These are phyloP conservation scores for Papilio dardanus DNA, from an alignment of 1,140 invertebrate genomes.

Conservation along the genomic window DNA sequence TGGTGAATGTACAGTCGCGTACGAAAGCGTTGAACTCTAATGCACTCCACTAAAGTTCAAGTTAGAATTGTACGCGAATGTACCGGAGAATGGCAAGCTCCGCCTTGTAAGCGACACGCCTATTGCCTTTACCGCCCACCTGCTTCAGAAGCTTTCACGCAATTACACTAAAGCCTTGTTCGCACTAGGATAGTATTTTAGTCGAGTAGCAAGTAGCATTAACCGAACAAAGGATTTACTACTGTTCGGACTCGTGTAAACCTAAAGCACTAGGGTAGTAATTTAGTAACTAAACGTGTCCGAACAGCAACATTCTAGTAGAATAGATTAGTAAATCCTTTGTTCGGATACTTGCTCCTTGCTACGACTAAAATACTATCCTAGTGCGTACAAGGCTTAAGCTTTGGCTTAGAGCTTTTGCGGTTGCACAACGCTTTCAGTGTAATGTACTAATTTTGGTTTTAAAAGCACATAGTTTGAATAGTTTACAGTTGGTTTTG, in stretches of 20 bases:
- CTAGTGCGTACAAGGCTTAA: too few species aligned
- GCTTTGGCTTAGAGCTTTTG: neutral
- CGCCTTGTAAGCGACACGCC: slow-evolving; percentile 32
- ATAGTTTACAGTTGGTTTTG: neutral
- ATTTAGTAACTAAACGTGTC: too few species aligned
- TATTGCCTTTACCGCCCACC: slow-evolving; percentile 32
- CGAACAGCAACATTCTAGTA: too few species aligned
- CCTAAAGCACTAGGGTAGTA: too few species aligned
- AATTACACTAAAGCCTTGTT: neutral
- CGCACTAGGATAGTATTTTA: too few species aligned
- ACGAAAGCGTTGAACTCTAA: slow-evolving; percentile 2
- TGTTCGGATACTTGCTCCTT: too few species aligned
- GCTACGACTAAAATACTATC: too few species aligned
- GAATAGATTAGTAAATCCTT: too few species aligned
- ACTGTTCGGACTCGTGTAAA: too few species aligned
- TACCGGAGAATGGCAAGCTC: slow-evolving; percentile 31
- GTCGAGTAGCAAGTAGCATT: too few species aligned
- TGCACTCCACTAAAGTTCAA: slow-evolving; percentile 11
- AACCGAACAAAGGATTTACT: too few species aligned
- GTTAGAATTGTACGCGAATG: slow-evolving; percentile 14
- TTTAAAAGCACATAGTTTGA: neutral
- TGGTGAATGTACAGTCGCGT: slow-evolving; percentile 24
- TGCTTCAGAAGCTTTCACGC: slow-evolving; percentile 36
- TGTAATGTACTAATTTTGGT: neutral
- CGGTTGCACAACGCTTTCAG: neutral